Conservation (phyloP, 2,113 vertebrate species). For the Riparia riparia region DNA sequence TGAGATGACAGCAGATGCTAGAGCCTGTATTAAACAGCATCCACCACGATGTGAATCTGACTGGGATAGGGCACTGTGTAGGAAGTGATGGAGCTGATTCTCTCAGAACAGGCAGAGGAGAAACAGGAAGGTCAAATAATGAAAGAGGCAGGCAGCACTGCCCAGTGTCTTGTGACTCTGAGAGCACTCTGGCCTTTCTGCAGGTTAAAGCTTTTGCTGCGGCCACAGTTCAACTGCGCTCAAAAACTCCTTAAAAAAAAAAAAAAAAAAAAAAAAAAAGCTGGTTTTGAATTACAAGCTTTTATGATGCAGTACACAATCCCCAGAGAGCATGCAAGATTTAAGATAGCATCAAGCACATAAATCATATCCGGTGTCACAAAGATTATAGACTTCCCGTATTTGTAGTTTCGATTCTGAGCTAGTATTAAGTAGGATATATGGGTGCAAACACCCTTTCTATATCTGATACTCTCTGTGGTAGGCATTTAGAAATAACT, state of each 20-base stretch:
- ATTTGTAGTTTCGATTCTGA: not conserved
- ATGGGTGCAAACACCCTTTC: not conserved
- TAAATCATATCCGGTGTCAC: not conserved
- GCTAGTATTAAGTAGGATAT: not conserved
- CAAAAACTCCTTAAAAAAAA: not conserved
- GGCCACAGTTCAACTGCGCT: not conserved
- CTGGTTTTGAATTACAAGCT: not conserved
- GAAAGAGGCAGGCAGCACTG: not conserved
- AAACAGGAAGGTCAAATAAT: not conserved
- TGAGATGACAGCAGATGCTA: not conserved
- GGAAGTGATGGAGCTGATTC: not conserved
- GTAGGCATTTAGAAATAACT: not conserved
- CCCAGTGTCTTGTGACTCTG: not conserved
- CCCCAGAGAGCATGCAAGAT: not conserved
- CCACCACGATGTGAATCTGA: not conserved
- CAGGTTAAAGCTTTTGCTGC: not conserved
- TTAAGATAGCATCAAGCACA: not conserved
- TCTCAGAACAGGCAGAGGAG: not conserved
- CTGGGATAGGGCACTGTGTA: not conserved
- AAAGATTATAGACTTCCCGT: not conserved
- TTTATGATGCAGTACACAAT: not conserved
- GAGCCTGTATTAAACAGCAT: not conserved
- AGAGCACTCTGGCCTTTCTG: not conserved
- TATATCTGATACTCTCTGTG: not conserved
- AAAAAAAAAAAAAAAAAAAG: not conserved